A percentile compares a stretch with the other conserved stretches of the same genome.
phyloP scores from a whole-genome alignment of 1,140 invertebrate species.

The Macrobrachium rosenbergii region DNA sequence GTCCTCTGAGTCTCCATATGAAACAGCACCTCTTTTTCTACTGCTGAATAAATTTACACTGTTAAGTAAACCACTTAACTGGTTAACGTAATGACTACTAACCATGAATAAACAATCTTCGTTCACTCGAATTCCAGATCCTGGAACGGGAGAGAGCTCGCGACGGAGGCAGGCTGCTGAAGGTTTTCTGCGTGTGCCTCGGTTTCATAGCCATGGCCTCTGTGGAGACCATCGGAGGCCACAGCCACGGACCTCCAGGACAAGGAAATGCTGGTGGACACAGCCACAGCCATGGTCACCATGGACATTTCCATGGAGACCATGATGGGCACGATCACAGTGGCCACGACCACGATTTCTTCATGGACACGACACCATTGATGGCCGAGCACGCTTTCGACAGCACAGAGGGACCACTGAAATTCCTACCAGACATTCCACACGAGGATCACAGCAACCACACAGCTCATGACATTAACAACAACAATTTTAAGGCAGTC shows the following conservation, averaged over 20 bases:
- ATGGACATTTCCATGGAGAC: conserved; percentile 8
- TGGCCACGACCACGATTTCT: background rate
- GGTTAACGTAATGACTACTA: too few species aligned
- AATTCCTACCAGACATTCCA: too few species aligned
- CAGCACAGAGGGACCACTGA: too few species aligned
- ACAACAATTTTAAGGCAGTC: too few species aligned
- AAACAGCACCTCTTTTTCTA: too few species aligned
- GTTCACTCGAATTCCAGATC: conserved; percentile 49
- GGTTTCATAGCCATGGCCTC: conserved; percentile 69
- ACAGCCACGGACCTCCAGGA: conserved; percentile 35
- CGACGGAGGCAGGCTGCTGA: conserved; percentile 77
- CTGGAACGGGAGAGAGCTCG: conserved; percentile 77
- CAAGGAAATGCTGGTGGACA: conserved; percentile 36
- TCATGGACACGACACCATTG: background rate
- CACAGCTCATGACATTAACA: too few species aligned
- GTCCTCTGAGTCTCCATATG: too few species aligned
- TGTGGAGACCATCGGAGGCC: conserved; percentile 54
- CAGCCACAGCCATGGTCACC: conserved; percentile 47
- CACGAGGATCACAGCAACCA: too few species aligned
- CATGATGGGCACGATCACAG: conserved; percentile 13
- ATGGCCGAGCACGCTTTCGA: too few species aligned
- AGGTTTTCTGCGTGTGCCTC: conserved; percentile 77
- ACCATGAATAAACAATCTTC: background rate
- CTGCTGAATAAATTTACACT: background rate
- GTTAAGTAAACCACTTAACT: too few species aligned